These are phyloP conservation scores for Aythya baeri DNA, from an alignment of 2,113 vertebrate genomes.

Conservation along the genomic window DNA sequence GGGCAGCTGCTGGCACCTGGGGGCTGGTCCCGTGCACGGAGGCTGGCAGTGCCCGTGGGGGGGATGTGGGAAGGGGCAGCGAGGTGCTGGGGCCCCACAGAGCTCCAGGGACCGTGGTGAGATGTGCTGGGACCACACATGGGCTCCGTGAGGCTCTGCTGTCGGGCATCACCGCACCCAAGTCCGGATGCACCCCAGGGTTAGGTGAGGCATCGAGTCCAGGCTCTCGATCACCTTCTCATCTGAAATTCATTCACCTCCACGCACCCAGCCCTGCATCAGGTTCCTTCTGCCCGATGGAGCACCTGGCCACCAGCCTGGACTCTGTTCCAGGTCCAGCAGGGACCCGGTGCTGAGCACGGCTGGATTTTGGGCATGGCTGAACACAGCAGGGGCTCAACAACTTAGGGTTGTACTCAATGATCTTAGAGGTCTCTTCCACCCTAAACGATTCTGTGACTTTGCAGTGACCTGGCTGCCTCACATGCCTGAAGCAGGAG, in stretches of 20 bases:
- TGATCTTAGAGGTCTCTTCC: too few species aligned
- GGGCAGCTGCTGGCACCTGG: not conserved
- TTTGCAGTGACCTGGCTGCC: not conserved
- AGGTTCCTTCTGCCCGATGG: not conserved
- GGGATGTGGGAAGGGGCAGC: rapidly evolving
- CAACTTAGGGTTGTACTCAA: too few species aligned
- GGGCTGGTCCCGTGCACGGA: rapidly evolving
- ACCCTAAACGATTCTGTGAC: too few species aligned
- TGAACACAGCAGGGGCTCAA: rapidly evolving
- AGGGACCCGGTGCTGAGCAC: rapidly evolving
- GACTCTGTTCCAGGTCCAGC: not conserved
- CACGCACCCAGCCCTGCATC: rapidly evolving
- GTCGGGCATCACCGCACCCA: rapidly evolving
- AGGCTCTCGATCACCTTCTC: not conserved
- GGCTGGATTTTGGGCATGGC: not conserved
- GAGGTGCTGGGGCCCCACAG: not conserved
- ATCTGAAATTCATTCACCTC: rapidly evolving
- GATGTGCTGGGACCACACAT: rapidly evolving
- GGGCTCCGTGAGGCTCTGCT: not conserved
- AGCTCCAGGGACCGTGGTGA: rapidly evolving
- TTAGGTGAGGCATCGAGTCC: rapidly evolving
- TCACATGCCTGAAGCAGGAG: rapidly evolving
- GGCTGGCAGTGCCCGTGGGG: not conserved
- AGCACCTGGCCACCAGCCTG: not conserved
- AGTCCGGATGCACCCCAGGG: rapidly evolving